Evolutionary conservation across 1,140 invertebrate genomes (phyloP).

Genomic region (Lepidurus arcticus): DNA sequence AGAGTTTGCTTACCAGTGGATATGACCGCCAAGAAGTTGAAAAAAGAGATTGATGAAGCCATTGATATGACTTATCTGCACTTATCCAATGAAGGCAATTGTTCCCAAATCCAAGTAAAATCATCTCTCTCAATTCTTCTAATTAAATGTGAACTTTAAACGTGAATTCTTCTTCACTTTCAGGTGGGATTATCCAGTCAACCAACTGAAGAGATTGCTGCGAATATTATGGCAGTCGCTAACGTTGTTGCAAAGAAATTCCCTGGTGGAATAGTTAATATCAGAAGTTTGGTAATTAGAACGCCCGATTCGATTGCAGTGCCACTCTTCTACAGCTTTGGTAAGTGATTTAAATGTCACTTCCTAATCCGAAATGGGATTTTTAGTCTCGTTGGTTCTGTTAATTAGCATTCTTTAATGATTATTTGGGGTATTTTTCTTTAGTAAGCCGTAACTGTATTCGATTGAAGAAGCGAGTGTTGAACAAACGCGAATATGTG

Average conservation of each 20-base stretch:
- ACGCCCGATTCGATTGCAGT: constrained; percentile 28
- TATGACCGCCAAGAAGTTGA: constrained; percentile 24
- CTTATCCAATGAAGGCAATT: constrained; percentile 26
- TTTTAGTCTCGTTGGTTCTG: neutral
- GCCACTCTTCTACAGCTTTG: constrained; percentile 35
- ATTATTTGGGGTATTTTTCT: neutral
- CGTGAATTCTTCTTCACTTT: neutral
- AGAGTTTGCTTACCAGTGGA: constrained; percentile 27
- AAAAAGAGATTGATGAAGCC: constrained; percentile 22
- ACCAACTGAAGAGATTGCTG: constrained; percentile 30
- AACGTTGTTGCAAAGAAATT: constrained; percentile 32
- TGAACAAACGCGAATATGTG: neutral
- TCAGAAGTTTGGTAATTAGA: constrained; percentile 35
- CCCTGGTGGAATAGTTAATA: constrained; percentile 35
- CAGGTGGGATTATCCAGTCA: constrained; percentile 32
- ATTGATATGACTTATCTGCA: constrained; percentile 23
- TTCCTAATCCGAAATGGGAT: neutral
- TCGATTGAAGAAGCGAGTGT: neutral
- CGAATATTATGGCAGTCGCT: constrained; percentile 31
- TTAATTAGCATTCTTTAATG: neutral
- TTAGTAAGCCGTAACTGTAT: constrained; percentile 25
- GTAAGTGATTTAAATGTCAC: constrained; percentile 31
- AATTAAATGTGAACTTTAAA: neutral
- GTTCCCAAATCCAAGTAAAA: constrained; percentile 28
- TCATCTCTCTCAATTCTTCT: neutral